A percentile compares a stretch with the other conserved stretches of the same genome.
Evolutionary conservation across 2,888 invertebrate genomes (phyloP).

Genomic region (Oxytorus armatus): DNA sequence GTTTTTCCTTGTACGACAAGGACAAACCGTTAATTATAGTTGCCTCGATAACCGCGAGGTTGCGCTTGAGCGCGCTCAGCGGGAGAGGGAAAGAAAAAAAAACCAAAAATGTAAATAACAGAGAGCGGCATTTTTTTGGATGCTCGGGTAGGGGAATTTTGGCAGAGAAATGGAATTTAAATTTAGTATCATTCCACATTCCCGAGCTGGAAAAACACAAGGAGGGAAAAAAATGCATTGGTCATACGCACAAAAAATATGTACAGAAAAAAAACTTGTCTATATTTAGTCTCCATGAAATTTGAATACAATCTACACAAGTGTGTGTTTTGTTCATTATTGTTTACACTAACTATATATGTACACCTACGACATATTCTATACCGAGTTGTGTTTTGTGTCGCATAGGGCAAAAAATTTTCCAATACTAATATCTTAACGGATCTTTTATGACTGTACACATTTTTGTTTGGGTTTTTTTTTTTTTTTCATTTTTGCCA

Average conservation of each 20-base stretch:
- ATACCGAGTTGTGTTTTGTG: conserved; percentile 14
- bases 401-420: conserved; percentile 17
- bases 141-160: too few relatives aligned
- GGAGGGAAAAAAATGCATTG: not conserved
- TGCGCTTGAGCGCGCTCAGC: too few relatives aligned
- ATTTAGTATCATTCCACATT: too few relatives aligned
- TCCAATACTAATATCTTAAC: conserved; percentile 30
- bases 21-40: conserved; percentile 39
- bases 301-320: conserved; percentile 51
- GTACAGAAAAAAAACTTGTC: conserved; percentile 51
- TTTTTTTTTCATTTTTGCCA: conserved; percentile 24
- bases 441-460: conserved; percentile 52
- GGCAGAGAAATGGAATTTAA: too few relatives aligned
- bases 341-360: conserved; percentile 45
- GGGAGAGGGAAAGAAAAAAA: too few relatives aligned
- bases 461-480: not conserved
- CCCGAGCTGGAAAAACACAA: not conserved
- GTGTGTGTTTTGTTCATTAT: conserved; percentile 40
- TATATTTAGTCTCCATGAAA: conserved; percentile 49
- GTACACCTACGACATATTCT: conserved; percentile 57
- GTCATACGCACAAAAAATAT: conserved; percentile 5
- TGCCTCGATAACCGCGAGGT: conserved; percentile 27
- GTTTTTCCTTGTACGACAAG: conserved; percentile 33
- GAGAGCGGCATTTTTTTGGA: too few relatives aligned
- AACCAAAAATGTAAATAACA: too few relatives aligned